Conservation (phyloP, 1,140 invertebrate genomes). For the Drosophila melanogaster region Release_6_plus_ISO1_MT NC_004354.4:3245501-3246000, state of each 20-base stretch:
- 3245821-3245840: slow-evolving; percentile 33
- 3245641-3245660: slow-evolving; percentile 75
- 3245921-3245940: slow-evolving; percentile 1
- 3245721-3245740: slow-evolving; percentile 69
- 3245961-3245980: slow-evolving; percentile 79
- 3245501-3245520: slow-evolving; percentile 14
- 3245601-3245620: slow-evolving; percentile 77
- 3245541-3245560: slow-evolving; percentile 76
- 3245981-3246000: slow-evolving; percentile 87
- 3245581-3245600: slow-evolving; percentile 78
- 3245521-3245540: slow-evolving; percentile 62
- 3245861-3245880: slow-evolving; percentile 69
- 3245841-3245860: slow-evolving; percentile 34
- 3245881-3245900: slow-evolving; percentile 68
- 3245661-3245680: slow-evolving; percentile 76
- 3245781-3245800: slow-evolving; percentile 9
- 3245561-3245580: slow-evolving; percentile 78
- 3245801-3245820: slow-evolving; percentile 17
- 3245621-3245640: slow-evolving; percentile 68
- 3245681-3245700: slow-evolving; percentile 77
- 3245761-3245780: slow-evolving; percentile 8
- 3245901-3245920: slow-evolving; percentile 24
- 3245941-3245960: slow-evolving; percentile 64
- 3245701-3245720: slow-evolving; percentile 77
- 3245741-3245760: slow-evolving; percentile 39